Evolutionary conservation across 2,113 vertebrate species (phyloP).

Genomic region (Bufo bufo): DNA sequence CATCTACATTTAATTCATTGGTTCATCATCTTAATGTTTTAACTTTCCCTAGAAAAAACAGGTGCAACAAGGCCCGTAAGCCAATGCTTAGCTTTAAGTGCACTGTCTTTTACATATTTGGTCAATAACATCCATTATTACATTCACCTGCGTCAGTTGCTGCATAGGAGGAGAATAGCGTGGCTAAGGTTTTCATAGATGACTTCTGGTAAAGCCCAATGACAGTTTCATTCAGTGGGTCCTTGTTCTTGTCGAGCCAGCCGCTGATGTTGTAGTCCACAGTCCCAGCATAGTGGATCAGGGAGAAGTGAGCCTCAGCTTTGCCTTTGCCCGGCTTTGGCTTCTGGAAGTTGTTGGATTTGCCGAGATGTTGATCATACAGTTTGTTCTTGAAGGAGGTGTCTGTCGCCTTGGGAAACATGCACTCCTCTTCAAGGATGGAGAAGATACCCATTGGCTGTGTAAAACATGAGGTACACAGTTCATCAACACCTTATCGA

Average conservation of each 20-base stretch:
- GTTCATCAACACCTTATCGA: not conserved
- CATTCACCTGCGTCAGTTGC: conserved; percentile 69
- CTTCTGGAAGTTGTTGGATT: conserved; percentile 77
- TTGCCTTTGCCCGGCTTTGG: conserved; percentile 75
- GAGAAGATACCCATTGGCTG: conserved; percentile 78
- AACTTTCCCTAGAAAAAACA: too few species aligned
- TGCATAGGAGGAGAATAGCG: conserved; percentile 77
- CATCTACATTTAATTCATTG: too few species aligned
- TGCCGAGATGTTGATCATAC: conserved; percentile 80
- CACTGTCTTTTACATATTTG: too few species aligned
- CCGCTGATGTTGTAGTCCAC: conserved; percentile 79
- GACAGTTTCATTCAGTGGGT: conserved; percentile 84
- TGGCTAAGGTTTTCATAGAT: conserved; percentile 75
- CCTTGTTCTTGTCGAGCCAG: conserved; percentile 83
- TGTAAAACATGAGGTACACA: not conserved
- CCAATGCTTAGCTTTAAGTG: too few species aligned
- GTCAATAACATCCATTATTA: not conserved
- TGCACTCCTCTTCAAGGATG: conserved; percentile 83
- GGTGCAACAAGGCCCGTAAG: too few species aligned
- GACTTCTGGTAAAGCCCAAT: conserved; percentile 81
- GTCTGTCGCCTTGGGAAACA: conserved; percentile 88
- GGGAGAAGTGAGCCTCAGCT: conserved; percentile 75
- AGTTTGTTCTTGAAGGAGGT: conserved; percentile 84
- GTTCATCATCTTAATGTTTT: too few species aligned
- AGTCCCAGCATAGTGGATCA: conserved; percentile 75